These are phyloP conservation scores for Clytia hemisphaerica DNA, from an alignment of 30 jellyfish, hydroid and myxozoan genomes.

Conservation along the genomic window DNA sequence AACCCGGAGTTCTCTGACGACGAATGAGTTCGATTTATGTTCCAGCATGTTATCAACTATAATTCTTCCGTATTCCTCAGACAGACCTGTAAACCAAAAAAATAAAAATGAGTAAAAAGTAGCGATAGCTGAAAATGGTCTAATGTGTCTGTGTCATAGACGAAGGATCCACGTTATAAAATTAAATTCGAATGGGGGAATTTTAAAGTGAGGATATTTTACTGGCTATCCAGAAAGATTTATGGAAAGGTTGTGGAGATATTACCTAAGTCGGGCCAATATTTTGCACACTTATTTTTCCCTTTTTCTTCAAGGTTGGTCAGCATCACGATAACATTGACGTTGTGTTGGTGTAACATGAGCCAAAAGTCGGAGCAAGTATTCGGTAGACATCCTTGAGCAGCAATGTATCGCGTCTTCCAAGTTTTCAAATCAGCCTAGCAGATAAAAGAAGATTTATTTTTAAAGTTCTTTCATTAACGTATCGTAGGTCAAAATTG, in stretches of 20 bases:
- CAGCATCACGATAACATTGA: constrained; percentile 65
- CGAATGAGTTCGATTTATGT: constrained; percentile 40
- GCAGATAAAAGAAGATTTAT: background rate
- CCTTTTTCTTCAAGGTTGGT: constrained; percentile 81
- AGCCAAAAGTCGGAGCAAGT: constrained; percentile 73
- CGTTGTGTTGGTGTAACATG: constrained; percentile 63
- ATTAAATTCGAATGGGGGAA: too few species aligned
- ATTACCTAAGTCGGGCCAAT: constrained; percentile 85
- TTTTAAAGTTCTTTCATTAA: background rate
- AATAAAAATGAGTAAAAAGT: background rate
- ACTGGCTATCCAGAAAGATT: too few species aligned
- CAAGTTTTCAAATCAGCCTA: constrained; percentile 62
- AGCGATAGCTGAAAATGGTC: background rate
- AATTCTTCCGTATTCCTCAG: constrained; percentile 64
- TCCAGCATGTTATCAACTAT: constrained; percentile 75
- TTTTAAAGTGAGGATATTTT: too few species aligned
- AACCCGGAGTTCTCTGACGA: constrained; percentile 63
- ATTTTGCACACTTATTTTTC: constrained; percentile 83
- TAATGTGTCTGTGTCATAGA: too few species aligned
- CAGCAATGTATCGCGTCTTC: constrained; percentile 61
- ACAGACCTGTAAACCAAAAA: constrained; percentile 27
- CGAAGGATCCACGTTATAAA: too few species aligned
- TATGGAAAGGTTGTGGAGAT: too few species aligned
- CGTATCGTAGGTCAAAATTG: background rate
- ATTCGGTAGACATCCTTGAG: constrained; percentile 85